Base-by-base conservation (phyloP, 2,888 invertebrate genomes). In the Polyommatus icarus region DNA sequence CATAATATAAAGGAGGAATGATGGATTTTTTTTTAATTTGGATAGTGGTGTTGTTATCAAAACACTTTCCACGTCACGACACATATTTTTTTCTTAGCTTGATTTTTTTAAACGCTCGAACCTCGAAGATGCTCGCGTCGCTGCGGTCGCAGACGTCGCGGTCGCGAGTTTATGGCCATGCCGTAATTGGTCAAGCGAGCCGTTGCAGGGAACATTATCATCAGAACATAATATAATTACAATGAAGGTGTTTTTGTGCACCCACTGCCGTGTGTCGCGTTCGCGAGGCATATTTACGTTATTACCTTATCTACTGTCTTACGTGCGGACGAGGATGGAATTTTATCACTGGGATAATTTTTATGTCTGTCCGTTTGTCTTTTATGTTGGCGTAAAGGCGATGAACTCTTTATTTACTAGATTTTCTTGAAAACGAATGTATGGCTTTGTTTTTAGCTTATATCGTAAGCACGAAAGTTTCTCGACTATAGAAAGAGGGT, bases 161-260 rank as follows among this genome's bases (percentile, higher is more conserved):
- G 29, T 6, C 29, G 4, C 29, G 15, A 32, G 29, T 67, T 67
- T 18, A n/a, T 73, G 40, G 72, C 72, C 72, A 12, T 73, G 20
- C 40, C 73, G 73, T 73, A 73, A 46, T 73, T 73, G 73, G 73
- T 46, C 46, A 20, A 5, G 67, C 67, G 20, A 40, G 72, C 72
- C 72, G 73, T 46, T 73, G 46, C 40, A 20, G 24, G 40, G 73
- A n/a, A 73, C 73, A 75, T 75, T 50, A 75, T 75, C 75, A 75
- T 75, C 32, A 75, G 24, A 75, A 50, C 50, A 29, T 24, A 50
- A 75, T 75, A 54, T 29, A 50, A 50, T 75, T 75, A 75, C 75
- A 54, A 75, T 75, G 50, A 24, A 29, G 29, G 20, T 10, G 36
- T 72, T 72, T 72, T 72, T 72, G 40, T 40, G n/a, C 20, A n/a